phyloP scores from a whole-genome alignment of 2,113 vertebrate species.

The Tragelaphus strepsiceros region DNA sequence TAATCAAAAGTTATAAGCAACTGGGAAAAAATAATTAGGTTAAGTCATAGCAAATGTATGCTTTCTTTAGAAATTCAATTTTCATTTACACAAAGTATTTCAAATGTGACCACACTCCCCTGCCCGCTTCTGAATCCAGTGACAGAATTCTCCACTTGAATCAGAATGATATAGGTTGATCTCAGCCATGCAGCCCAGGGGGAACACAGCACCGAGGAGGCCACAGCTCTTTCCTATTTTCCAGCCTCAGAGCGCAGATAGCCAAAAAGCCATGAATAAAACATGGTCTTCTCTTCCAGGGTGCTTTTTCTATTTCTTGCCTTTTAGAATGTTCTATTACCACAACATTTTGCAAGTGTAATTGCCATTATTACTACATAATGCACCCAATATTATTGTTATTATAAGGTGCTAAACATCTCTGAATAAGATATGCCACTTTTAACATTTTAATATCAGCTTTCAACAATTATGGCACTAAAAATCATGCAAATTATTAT shows the following conservation, averaged over 20 bases:
- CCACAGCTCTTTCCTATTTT: background rate
- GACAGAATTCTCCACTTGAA: background rate
- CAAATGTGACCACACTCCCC: background rate
- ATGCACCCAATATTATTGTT: constrained; percentile 31
- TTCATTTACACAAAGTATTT: constrained; percentile 28
- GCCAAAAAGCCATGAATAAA: background rate
- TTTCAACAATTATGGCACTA: constrained; percentile 5
- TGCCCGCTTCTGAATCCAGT: background rate
- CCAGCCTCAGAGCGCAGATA: background rate
- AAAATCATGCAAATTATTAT: constrained; percentile 42
- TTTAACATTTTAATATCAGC: constrained; percentile 26
- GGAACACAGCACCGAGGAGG: accelerated
- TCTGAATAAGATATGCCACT: constrained; percentile 25
- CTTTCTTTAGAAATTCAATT: constrained; percentile 14
- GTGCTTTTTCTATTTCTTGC: background rate
- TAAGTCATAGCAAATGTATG: background rate
- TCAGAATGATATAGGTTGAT: background rate
- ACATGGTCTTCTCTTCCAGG: constrained; percentile 1
- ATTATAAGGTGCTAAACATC: constrained; percentile 27
- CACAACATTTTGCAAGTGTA: constrained; percentile 30
- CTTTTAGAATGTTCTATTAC: constrained; percentile 38
- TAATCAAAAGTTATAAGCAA: constrained; percentile 19
- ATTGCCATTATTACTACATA: constrained; percentile 44
- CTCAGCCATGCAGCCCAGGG: background rate
- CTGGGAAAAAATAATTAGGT: background rate